Evolutionary conservation across 2,113 vertebrate species (phyloP), one percentile per base, ranked within the genome.

Genomic region (Pampusana beccarii): DNA sequence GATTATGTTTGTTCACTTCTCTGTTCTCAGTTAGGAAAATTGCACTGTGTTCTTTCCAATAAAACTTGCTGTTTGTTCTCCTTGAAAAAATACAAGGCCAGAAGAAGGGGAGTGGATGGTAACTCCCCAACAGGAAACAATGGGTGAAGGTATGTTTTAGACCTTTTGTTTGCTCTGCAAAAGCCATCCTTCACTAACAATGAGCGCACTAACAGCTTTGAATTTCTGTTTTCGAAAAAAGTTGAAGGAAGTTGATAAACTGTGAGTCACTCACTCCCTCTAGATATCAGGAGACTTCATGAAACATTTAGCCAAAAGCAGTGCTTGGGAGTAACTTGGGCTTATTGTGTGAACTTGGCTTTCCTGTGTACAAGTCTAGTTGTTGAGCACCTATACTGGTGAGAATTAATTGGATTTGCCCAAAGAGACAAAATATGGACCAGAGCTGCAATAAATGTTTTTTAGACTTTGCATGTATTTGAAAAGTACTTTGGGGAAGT

Each of bases 201-300:
- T 73, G 51, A 25, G 11, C 9, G 8, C 90, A 77, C 44, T 57
- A 79, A 31, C 18, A 85, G 71, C 79, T 95, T 78, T 60, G 88
- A 88, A 48, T 94, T 94, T 89, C 84, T 92, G 34, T 53, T 94
- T 87, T 86, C 65, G 69, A 73, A 57, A 71, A 34, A 77, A 86
- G 54, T 54, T 65, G 25, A 44, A 86, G 64, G 58, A 86, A 88
- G 46, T 21, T 83, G 60, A 56, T 95, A 58, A 93, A 82, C 18
- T 10, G 21, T 93, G 93, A 85, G 44, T 95, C 90, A 95, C 60
- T 79, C 36, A 50, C 13, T 80, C n/a, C 11, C 25, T 75, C 33
- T 46, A 58, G 56, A 40, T 82, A 87, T 9, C 16, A 9, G 8
- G 19, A 66, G 65, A 62, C 79, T 75, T 81, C 29, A 16, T 2